phyloP scores from a whole-genome alignment of 2,888 invertebrate species.

The Sinotaia quadrata region DNA sequence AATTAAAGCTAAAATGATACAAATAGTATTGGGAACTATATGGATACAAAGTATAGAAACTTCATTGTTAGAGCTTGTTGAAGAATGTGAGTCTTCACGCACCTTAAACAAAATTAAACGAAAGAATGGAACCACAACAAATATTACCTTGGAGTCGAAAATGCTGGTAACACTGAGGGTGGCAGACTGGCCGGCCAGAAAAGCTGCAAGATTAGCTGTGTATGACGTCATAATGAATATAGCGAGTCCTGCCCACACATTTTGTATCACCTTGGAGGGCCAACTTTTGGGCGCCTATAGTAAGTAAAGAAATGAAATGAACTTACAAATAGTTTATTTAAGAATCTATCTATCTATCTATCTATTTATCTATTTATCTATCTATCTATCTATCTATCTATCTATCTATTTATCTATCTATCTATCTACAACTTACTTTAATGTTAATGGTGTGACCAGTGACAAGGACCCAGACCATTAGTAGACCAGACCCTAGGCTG shows the following conservation, averaged over 20 bases:
- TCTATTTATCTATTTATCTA: too few species aligned
- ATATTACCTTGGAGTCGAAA: constrained; percentile 85
- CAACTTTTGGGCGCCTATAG: constrained; percentile 87
- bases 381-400: too few species aligned
- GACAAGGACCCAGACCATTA: constrained; percentile 93
- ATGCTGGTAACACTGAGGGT: constrained; percentile 85
- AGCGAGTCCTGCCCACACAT: constrained; percentile 94
- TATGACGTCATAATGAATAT: constrained; percentile 95
- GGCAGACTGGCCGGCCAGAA: constrained; percentile 90
- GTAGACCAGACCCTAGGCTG: constrained; percentile 87
- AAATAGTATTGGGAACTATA: too few species aligned
- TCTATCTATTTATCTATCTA: too few species aligned
- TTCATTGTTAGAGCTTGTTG: too few species aligned
- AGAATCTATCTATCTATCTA: too few species aligned
- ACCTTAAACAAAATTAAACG: too few species aligned
- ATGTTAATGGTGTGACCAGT: constrained; percentile 94
- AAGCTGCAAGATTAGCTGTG: constrained; percentile 92
- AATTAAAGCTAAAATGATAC: too few species aligned
- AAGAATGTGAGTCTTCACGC: too few species aligned
- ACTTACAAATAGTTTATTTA: not conserved
- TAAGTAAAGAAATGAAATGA: not conserved
- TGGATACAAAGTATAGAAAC: too few species aligned
- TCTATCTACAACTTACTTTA: too few species aligned
- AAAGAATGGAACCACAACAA: too few species aligned
- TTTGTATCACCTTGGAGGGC: constrained; percentile 95